Evolutionary conservation across 2,888 invertebrate genomes (phyloP).

Genomic region (Tolmerus cingulatus): DNA sequence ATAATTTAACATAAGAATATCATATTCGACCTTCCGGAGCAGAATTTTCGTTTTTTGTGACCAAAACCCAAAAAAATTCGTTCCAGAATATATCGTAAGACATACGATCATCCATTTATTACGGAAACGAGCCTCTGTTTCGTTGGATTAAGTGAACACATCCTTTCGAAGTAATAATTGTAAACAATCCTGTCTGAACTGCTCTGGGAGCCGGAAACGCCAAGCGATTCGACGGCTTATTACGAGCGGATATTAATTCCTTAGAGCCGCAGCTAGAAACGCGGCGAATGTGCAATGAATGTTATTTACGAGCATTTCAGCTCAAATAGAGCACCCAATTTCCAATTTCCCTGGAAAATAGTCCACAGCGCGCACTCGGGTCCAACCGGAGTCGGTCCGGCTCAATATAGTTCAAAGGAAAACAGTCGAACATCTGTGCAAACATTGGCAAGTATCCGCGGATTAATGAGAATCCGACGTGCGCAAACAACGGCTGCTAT

Average conservation of each 20-base stretch:
- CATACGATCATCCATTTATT: background rate
- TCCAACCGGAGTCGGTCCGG: background rate
- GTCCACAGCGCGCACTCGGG: background rate
- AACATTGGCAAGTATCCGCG: constrained; percentile 38
- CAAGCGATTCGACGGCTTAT: background rate
- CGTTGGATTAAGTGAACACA: background rate
- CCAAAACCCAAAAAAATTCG: background rate
- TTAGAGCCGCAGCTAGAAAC: background rate
- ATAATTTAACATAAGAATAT: too few relatives aligned
- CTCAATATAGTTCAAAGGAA: constrained; percentile 38
- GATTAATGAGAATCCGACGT: constrained; percentile 44
- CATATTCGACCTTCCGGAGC: too few relatives aligned
- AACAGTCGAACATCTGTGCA: constrained; percentile 45
- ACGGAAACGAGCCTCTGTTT: background rate
- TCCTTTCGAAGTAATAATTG: background rate
- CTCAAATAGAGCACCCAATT: background rate
- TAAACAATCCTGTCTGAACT: background rate
- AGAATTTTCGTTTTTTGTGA: too few relatives aligned
- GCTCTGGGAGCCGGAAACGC: background rate
- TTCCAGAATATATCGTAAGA: background rate
- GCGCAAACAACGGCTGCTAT: constrained; percentile 31
- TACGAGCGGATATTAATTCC: background rate
- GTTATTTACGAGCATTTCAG: background rate
- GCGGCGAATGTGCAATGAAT: background rate
- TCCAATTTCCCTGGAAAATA: background rate